Base-by-base conservation (phyloP, 1,140 invertebrate genomes). In the Temnothorax curvispinosus region DNA sequence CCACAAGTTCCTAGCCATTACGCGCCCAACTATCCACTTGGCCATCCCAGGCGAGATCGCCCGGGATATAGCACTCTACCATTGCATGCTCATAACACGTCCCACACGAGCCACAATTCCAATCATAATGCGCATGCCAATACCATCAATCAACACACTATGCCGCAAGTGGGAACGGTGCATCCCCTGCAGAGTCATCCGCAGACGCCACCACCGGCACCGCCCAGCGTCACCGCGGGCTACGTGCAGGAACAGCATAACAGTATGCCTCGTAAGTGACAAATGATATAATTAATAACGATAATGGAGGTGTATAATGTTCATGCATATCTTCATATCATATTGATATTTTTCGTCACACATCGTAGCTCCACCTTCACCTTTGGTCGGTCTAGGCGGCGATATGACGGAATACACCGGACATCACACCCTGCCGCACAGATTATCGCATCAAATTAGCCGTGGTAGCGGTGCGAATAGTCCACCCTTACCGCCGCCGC, bases 1-100 rank as follows among this genome's bases (percentile, higher is more conserved):
- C 99, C 99, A 15, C 98, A 98, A 95, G 98, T 99, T 72, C 99
- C 99, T 5, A 98, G 98, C 92, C 98, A 99, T 95, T 99, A 99
- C 95, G 98, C 98, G 15, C 98, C 98, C 8, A 99, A 99, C 95
- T 99, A 98, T 96, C 98, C 98, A 3, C 95, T 98, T 78, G 97
- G 97, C 0, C 97, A 98, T 96, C 97, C 97, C 1, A 95, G 97
- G 91, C 96, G 97, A 35, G 96, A 98, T 88, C 96, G 98, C n/a
- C 97, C 97, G 15, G 98, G 98, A 4, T 99, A 99, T 93, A 98
- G 98, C 91, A 97, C 97, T 5, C 93, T 98, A 69, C 98, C 97
- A 5, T 96, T 98, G 90, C 95, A 95, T 85, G 90, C 94, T 85
- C 94, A 95, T 56, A 93, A 94, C 15, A 92, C 94, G 41, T 89